Conservation (phyloP, 1,140 invertebrate species). For the Geopemphigus sp. region DNA sequence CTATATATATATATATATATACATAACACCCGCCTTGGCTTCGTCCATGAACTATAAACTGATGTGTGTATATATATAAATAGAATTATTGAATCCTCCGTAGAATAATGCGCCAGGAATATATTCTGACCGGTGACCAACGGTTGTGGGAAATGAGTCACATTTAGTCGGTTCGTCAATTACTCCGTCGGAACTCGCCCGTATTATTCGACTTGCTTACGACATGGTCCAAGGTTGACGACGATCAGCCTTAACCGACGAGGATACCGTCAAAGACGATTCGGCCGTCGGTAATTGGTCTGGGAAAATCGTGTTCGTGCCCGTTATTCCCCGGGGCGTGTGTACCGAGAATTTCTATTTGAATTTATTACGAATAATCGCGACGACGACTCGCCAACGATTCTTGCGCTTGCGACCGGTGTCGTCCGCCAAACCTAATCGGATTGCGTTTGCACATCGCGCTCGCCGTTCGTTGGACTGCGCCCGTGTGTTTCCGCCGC, state of each 20-base stretch:
- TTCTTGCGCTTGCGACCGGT: constrained; percentile 2
- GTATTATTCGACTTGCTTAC: not conserved
- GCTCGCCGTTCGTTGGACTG: too few relatives aligned
- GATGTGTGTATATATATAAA: too few relatives aligned
- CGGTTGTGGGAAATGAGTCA: too few relatives aligned
- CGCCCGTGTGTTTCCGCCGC: not conserved
- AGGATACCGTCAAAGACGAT: constrained; percentile 24
- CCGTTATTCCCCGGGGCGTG: not conserved
- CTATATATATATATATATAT: not conserved
- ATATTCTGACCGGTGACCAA: too few relatives aligned
- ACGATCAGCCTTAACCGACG: not conserved
- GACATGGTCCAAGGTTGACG: not conserved
- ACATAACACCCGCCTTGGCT: not conserved
- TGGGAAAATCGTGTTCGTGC: not conserved
- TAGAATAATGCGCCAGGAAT: not conserved
- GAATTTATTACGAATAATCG: not conserved
- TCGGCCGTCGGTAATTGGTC: not conserved
- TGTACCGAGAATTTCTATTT: not conserved
- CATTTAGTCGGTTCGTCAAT: not conserved
- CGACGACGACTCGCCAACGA: not conserved
- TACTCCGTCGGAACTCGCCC: not conserved
- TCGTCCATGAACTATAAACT: not conserved
- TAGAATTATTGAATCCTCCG: not conserved
- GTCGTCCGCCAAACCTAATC: not conserved
- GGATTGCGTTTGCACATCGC: not conserved